Base-by-base conservation (phyloP, 2,888 invertebrate species). In the Prosapia bicincta region DNA sequence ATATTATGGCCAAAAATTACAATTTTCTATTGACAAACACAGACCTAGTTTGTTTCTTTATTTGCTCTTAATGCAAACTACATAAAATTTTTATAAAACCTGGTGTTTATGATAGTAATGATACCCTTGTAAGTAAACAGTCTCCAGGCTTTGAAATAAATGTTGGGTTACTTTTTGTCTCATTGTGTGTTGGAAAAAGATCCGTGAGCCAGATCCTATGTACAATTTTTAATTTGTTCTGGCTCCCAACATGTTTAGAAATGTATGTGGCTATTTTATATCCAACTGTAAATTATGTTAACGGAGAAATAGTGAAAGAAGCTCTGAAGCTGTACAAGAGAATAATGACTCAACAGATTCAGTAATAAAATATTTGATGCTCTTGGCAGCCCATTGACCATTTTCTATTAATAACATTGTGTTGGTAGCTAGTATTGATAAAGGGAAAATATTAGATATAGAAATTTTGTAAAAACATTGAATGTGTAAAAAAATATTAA, bases 131-230 rank as follows among this genome's bases (percentile, higher is more conserved):
- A 66, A 66, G 20, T 66, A 66, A 66, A 20, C 66, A 66, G 20
- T 66, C 66, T 20, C 66, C 66, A 13, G 25, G 13, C 10, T 38
- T 28, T 54, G 38, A 54, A 24, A 13, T 71, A 20, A 69, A 69
- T 69, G n/a, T 69, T 20, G 6, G 69, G n/a, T 69, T 69, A 30
- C 32, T 69, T 30, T 54, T 54, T 25, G 43, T 1, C n/a, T 28
- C 54, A 54, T 10, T 23, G 20, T 71, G 54, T 43, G 13, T 71
- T 13, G 71, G 54, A 43, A 71, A 54, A 71, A 54, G 71, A 25
- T 6, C 28, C 23, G 71, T 26, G 24, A 54, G 23, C 20, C n/a
- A 3, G 25, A 24, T 65, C n/a, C 43, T 38, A 25, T 71, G 71
- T 26, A 24, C 26, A 5, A n/a, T 71, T 26, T 28, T 71, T 54